Evolutionary conservation across 2,113 vertebrate species (phyloP).

Genomic region (Poeciliopsis retropinna): DNA sequence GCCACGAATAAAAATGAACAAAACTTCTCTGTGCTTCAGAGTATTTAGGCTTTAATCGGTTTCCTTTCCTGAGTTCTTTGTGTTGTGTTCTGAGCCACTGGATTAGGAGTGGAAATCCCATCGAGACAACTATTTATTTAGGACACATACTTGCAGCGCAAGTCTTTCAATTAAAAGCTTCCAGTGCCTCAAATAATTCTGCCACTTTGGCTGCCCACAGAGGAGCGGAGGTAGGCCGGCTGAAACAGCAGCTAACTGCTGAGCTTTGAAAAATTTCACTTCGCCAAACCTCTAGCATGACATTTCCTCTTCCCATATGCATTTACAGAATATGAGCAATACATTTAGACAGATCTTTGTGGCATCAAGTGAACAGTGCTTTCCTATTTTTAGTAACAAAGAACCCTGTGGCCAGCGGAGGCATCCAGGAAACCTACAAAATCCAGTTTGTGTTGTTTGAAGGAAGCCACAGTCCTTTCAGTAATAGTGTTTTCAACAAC

Average conservation of each 20-base stretch:
- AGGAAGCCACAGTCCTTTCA: slow-evolving; percentile 9
- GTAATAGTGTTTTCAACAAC: slow-evolving; percentile 17
- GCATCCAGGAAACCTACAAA: slow-evolving; percentile 3
- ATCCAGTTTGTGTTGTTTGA: neutral
- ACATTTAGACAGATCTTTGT: slow-evolving; percentile 17
- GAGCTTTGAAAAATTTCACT: slow-evolving; percentile 18
- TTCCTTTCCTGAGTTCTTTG: neutral
- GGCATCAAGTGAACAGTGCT: slow-evolving; percentile 1
- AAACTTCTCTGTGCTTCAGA: neutral
- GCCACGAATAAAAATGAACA: neutral
- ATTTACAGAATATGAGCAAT: slow-evolving; percentile 24
- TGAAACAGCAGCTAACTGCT: slow-evolving; percentile 36
- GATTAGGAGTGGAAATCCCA: slow-evolving; percentile 28
- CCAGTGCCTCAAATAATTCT: slow-evolving; percentile 36
- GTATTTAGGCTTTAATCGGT: neutral
- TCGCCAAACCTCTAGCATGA: slow-evolving; percentile 8
- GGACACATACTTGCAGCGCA: slow-evolving; percentile 36
- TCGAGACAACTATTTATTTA: slow-evolving; percentile 41
- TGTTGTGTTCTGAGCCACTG: neutral
- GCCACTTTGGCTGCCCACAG: slow-evolving; percentile 27
- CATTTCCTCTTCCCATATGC: slow-evolving; percentile 16
- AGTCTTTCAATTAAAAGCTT: slow-evolving; percentile 58
- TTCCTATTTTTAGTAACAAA: slow-evolving; percentile 14
- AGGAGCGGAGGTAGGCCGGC: slow-evolving; percentile 15
- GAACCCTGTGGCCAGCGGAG: neutral